Evolutionary conservation across 2,113 vertebrate genomes (phyloP).

Genomic region (Illadopsis cleaveri): DNA sequence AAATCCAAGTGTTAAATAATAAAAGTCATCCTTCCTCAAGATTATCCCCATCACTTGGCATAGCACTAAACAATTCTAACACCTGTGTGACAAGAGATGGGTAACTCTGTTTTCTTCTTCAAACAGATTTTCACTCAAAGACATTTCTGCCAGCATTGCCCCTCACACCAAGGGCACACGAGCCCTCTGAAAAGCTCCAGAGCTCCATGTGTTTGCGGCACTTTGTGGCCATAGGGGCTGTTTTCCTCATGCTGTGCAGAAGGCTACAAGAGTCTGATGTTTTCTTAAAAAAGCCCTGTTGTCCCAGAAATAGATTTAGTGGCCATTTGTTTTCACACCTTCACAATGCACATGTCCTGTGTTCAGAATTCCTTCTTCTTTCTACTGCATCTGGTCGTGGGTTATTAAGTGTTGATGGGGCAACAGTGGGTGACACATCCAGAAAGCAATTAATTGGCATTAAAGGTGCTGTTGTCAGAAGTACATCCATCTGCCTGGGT

Average conservation of each 20-base stretch:
- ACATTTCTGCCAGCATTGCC: neutral
- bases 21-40: neutral
- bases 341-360: neutral
- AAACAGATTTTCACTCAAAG: neutral
- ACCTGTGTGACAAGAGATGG: neutral
- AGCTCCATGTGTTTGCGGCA: neutral
- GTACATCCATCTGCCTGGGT: neutral
- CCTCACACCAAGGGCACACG: accelerated
- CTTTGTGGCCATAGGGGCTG: neutral
- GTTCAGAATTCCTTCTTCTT: neutral
- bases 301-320: neutral
- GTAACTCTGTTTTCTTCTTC: neutral
- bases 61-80: neutral
- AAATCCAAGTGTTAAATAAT: neutral
- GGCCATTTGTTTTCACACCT: neutral
- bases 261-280: neutral
- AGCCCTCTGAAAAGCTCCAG: neutral
- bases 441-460: conserved; percentile 25
- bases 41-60: accelerated
- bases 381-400: neutral
- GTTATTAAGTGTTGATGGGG: neutral
- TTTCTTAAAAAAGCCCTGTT: neutral
- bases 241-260: neutral
- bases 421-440: neutral
- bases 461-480: neutral